phyloP scores from a whole-genome alignment of 2,888 invertebrate species.

The Apamea monoglypha region DNA sequence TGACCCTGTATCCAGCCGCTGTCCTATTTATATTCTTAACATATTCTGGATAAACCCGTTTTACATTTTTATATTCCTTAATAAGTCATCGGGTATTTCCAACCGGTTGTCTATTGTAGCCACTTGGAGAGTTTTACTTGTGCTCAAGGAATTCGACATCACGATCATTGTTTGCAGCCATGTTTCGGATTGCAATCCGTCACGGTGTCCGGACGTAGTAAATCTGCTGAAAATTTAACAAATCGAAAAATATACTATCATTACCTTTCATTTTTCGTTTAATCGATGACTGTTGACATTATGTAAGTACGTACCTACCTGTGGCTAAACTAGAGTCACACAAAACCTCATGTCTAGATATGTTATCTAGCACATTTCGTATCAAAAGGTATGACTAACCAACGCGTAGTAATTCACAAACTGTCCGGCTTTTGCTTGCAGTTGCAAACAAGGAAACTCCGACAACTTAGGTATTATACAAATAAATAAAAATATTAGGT shows the following conservation, averaged over 20 bases:
- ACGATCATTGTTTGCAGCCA: slow-evolving; percentile 30
- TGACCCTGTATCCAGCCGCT: slow-evolving; percentile 31
- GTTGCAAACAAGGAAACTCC: slow-evolving; percentile 37
- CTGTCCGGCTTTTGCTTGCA: not conserved
- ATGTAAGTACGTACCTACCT: not conserved
- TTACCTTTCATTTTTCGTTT: slow-evolving; percentile 2
- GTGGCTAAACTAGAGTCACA: not conserved
- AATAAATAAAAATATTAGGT: not conserved
- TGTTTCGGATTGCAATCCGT: slow-evolving; percentile 32
- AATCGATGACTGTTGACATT: slow-evolving; percentile 4
- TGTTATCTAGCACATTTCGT: not conserved
- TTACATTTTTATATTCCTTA: slow-evolving; percentile 25
- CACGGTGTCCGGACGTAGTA: slow-evolving; percentile 20
- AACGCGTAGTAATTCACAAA: slow-evolving; percentile 9
- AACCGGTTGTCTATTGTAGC: slow-evolving; percentile 13
- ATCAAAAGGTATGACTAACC: not conserved
- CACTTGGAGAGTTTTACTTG: slow-evolving; percentile 12
- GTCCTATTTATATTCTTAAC: slow-evolving; percentile 39
- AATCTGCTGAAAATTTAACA: slow-evolving; percentile 7
- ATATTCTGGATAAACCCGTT: slow-evolving; percentile 42
- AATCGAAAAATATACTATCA: not conserved
- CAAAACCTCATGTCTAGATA: not conserved
- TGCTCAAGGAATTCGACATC: slow-evolving; percentile 34
- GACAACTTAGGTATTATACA: not conserved
- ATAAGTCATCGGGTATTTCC: slow-evolving; percentile 37